Conservation (phyloP, 1,140 invertebrate species). For the Stegodyphus mimosarum region DNA sequence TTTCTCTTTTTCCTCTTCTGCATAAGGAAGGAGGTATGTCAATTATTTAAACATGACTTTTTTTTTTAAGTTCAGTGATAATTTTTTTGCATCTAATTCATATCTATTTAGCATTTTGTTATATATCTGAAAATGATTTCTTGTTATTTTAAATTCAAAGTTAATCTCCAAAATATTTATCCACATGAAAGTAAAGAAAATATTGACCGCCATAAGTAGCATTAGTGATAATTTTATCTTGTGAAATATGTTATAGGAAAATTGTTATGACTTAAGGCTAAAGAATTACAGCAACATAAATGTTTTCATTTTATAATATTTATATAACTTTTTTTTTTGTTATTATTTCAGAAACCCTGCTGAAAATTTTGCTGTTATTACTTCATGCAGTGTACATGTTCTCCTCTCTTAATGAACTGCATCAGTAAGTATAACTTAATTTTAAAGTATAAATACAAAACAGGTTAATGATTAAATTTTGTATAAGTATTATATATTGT, state of each 20-base stretch:
- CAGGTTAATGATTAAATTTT: background rate
- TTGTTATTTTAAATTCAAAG: too few relatives aligned
- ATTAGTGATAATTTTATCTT: background rate
- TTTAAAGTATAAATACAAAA: background rate
- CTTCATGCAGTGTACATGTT: conserved; percentile 74
- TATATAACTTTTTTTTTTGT: conserved; percentile 1
- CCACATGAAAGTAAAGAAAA: background rate
- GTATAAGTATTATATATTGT: background rate
- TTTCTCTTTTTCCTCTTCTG: conserved; percentile 89
- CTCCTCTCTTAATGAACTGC: conserved; percentile 63
- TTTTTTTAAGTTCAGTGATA: too few relatives aligned
- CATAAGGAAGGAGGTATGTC: conserved; percentile 73
- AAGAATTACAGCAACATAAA: background rate
- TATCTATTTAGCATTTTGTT: too few relatives aligned
- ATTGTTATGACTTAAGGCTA: background rate
- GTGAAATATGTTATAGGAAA: background rate
- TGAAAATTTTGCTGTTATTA: conserved; percentile 76
- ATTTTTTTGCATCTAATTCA: too few relatives aligned
- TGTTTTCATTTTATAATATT: background rate
- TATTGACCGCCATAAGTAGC: background rate
- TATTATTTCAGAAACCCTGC: conserved; percentile 68
- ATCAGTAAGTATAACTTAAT: conserved; percentile 9
- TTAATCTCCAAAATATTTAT: background rate
- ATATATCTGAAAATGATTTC: too few relatives aligned
- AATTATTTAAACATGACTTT: too few relatives aligned